A percentile compares a stretch with the other conserved stretches of the same genome.
These are phyloP conservation scores for Phyllotis vaccarum DNA, from an alignment of 2,797 vertebrate species.

Conservation along the genomic window DNA sequence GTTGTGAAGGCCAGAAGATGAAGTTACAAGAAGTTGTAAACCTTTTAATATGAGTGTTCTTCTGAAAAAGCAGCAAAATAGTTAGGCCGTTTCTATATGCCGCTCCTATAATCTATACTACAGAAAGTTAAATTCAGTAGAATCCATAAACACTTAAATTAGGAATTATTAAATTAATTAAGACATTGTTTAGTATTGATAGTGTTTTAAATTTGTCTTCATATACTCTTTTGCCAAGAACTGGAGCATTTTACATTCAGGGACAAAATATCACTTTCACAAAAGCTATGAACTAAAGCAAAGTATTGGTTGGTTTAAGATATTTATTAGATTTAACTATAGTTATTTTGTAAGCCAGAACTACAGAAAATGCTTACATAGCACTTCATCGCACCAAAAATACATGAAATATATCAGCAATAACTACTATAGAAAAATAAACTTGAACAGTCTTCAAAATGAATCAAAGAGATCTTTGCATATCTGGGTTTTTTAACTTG, in stretches of 20 bases:
- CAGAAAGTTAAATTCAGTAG: neutral
- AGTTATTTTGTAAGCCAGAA: neutral
- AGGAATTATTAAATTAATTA: slow-evolving; percentile 1
- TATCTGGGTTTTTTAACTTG: neutral
- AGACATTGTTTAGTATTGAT: neutral
- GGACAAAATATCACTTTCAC: neutral
- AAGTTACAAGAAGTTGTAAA: neutral
- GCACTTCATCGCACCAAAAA: neutral
- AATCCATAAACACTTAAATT: neutral
- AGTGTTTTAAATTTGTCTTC: neutral
- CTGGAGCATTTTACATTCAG: neutral
- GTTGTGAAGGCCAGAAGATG: neutral
- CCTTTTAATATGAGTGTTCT: neutral
- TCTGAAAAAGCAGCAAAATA: too few species aligned
- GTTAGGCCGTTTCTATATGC: neutral
- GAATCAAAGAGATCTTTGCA: neutral
- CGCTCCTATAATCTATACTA: neutral
- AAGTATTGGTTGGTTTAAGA: neutral
- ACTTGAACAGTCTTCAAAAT: neutral
- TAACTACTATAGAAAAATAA: neutral
- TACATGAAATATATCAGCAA: neutral
- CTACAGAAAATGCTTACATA: neutral
- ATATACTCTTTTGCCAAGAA: neutral
- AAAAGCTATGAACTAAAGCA: neutral
- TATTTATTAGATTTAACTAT: neutral